A percentile compares a stretch with the other conserved stretches of the same genome.
These are phyloP conservation scores for Nanorana parkeri DNA, from an alignment of 2,113 vertebrate species.

Conservation along the genomic window DNA sequence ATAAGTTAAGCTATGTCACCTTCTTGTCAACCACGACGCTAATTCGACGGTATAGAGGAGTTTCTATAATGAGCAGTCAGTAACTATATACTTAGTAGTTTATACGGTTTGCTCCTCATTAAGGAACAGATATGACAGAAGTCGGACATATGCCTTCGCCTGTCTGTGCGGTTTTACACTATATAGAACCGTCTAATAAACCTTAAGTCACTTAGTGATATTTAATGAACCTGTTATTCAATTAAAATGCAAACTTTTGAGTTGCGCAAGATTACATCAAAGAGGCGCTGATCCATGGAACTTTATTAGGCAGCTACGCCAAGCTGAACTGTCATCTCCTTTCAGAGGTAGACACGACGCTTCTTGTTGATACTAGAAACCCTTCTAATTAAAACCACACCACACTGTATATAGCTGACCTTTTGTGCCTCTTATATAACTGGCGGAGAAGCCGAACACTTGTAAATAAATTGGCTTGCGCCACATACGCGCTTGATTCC, in stretches of 20 bases:
- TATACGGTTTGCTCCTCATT: conserved; percentile 67
- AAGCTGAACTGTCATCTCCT: conserved; percentile 37
- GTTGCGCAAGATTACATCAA: conserved; percentile 48
- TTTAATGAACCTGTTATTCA: conserved; percentile 63
- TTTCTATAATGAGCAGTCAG: conserved; percentile 63
- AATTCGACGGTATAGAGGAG: conserved; percentile 69
- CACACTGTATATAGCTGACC: conserved; percentile 53
- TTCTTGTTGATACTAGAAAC: conserved; percentile 57
- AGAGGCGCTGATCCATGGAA: conserved; percentile 49
- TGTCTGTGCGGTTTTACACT: conserved; percentile 63
- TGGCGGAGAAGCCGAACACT: conserved; percentile 39
- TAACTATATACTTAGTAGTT: conserved; percentile 62
- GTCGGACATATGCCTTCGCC: conserved; percentile 56
- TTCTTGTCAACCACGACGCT: conserved; percentile 68
- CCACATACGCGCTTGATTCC: conserved; percentile 26
- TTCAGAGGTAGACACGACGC: conserved; percentile 28
- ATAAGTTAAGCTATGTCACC: conserved; percentile 69
- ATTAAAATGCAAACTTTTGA: conserved; percentile 49
- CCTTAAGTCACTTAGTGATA: conserved; percentile 66
- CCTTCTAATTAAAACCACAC: conserved; percentile 57
- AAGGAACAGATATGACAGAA: conserved; percentile 66
- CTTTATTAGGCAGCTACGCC: conserved; percentile 50
- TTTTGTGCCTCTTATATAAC: conserved; percentile 50
- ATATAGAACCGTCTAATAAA: conserved; percentile 58
- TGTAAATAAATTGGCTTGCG: conserved; percentile 53